Percentiles rank a stretch among this genome's conserved stretches.
phyloP scores from a whole-genome alignment of 2,113 vertebrate genomes.

The Chaenogobius annularis region DNA sequence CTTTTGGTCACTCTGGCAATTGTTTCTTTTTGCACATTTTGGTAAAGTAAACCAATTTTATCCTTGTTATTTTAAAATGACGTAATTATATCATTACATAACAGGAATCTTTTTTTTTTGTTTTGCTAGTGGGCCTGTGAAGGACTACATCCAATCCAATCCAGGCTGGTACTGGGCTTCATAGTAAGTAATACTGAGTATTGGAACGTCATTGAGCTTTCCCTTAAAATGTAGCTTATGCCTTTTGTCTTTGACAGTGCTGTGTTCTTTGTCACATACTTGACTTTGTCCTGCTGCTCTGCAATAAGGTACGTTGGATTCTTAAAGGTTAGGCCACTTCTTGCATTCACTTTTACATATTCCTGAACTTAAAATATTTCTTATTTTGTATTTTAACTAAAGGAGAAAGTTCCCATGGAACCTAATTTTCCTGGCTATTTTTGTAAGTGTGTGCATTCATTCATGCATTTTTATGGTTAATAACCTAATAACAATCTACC shows the following conservation, averaged over 20 bases:
- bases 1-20: slow-evolving; percentile 85
- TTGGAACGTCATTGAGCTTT: not conserved
- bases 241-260: slow-evolving; percentile 66
- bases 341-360: not conserved
- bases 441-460: slow-evolving; percentile 80
- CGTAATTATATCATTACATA: not conserved
- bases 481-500: not conserved
- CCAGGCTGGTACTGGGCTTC: slow-evolving; percentile 95
- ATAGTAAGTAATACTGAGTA: slow-evolving; percentile 82
- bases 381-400: not conserved
- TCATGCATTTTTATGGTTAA: not conserved
- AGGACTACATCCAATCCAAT: slow-evolving; percentile 85
- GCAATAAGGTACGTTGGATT: slow-evolving; percentile 81
- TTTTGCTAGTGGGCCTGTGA: slow-evolving; percentile 82
- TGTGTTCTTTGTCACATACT: slow-evolving; percentile 91
- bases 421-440: slow-evolving; percentile 87
- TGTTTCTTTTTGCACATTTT: slow-evolving; percentile 92
- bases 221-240: not conserved
- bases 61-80: not conserved
- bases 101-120: not conserved
- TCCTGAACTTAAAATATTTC: not conserved
- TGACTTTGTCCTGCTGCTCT: slow-evolving; percentile 89
- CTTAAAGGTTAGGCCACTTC: not conserved
- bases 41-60: slow-evolving; percentile 73
- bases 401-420: slow-evolving; percentile 96